These are phyloP conservation scores for Daubentonia madagascariensis DNA, from an alignment of 2,113 vertebrate genomes.

Conservation along the genomic window DNA sequence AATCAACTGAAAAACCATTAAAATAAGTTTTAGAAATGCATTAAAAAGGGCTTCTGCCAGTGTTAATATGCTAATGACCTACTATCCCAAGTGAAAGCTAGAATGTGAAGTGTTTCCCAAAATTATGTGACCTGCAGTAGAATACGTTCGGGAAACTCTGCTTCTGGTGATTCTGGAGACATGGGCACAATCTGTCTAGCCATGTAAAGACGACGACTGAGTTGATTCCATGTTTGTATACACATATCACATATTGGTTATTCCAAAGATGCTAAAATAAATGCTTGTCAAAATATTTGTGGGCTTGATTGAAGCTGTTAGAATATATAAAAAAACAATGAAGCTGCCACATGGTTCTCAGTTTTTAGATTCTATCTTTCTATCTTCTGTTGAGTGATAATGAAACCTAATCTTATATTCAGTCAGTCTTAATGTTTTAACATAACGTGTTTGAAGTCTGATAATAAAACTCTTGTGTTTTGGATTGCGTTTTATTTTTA, in stretches of 20 bases:
- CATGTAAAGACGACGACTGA: neutral
- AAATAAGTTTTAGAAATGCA: neutral
- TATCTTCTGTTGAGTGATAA: conserved; percentile 26
- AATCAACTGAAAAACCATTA: neutral
- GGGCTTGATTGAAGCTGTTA: conserved; percentile 45
- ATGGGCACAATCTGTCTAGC: neutral
- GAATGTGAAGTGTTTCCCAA: neutral
- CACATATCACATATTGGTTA: too few relatives aligned
- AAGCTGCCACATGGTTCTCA: conserved; percentile 18
- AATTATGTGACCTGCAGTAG: neutral
- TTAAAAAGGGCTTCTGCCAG: neutral
- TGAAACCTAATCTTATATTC: conserved; percentile 51
- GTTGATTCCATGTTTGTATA: too few relatives aligned
- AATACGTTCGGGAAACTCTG: neutral
- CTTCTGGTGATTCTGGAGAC: neutral
- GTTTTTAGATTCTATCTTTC: conserved; percentile 40
- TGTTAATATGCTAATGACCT: neutral
- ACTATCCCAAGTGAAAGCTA: neutral
- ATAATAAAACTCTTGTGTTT: conserved; percentile 41
- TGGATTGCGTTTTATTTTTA: neutral
- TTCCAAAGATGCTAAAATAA: conserved; percentile 53
- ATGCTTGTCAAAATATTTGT: conserved; percentile 52
- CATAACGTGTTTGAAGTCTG: conserved; percentile 22
- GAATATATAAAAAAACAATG: neutral
- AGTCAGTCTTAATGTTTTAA: conserved; percentile 48